Conservation (phyloP, 1,140 invertebrate species). For the Belonocnema kinseyi region DNA sequence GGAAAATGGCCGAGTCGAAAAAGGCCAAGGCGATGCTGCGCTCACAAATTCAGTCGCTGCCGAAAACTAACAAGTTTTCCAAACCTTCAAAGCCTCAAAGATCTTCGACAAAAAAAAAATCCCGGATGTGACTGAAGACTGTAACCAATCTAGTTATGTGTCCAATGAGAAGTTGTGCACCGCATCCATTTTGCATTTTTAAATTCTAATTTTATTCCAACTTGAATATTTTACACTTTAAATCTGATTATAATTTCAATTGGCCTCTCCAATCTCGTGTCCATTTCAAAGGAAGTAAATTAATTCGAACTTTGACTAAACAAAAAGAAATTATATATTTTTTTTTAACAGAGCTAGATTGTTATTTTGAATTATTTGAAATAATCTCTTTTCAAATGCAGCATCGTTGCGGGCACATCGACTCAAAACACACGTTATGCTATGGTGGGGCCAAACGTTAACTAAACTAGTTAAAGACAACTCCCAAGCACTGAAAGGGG, state of each 20-base stretch:
- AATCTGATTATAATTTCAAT: too few relatives aligned
- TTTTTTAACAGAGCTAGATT: too few relatives aligned
- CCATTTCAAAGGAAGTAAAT: too few relatives aligned
- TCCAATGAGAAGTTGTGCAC: conserved; percentile 54
- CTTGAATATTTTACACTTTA: too few relatives aligned
- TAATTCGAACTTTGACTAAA: too few relatives aligned
- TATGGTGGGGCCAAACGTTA: conserved; percentile 68
- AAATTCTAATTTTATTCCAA: too few relatives aligned
- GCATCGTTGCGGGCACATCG: conserved; percentile 47
- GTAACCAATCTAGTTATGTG: conserved; percentile 65
- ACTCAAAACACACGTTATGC: conserved; percentile 57
- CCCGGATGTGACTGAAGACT: conserved; percentile 70
- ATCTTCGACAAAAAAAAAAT: conserved; percentile 47
- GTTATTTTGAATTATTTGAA: too few relatives aligned
- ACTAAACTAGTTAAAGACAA: conserved; percentile 42
- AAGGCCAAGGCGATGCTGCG: conserved; percentile 63
- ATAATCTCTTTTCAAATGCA: background rate
- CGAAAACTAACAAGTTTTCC: conserved; percentile 54
- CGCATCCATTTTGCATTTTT: conserved; percentile 13
- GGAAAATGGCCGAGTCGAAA: conserved; percentile 61
- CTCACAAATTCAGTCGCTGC: conserved; percentile 48
- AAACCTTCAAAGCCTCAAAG: conserved; percentile 35
- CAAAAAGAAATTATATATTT: too few relatives aligned
- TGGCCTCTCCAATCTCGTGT: too few relatives aligned
- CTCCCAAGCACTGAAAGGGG: conserved; percentile 35